These are phyloP conservation scores for Philopotamus ludificatus DNA, from an alignment of 1,140 invertebrate genomes.

Conservation along the genomic window DNA sequence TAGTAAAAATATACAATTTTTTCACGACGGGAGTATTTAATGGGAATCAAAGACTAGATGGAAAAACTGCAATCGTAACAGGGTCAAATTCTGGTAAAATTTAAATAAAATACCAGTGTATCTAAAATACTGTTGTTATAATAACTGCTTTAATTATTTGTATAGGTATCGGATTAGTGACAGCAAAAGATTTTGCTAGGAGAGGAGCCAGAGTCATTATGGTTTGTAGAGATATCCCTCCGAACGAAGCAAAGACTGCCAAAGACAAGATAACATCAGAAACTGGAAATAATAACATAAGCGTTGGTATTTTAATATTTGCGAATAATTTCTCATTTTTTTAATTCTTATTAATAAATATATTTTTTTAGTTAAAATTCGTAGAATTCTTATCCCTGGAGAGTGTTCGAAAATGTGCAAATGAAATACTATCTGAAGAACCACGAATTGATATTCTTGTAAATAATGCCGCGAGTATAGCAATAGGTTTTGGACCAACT, in stretches of 20 bases:
- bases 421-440: conserved; percentile 52
- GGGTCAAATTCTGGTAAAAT: conserved; percentile 36
- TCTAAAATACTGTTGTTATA: neutral
- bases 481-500: conserved; percentile 55
- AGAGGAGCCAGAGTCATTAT: conserved; percentile 74
- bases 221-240: conserved; percentile 69
- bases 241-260: conserved; percentile 57
- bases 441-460: conserved; percentile 64
- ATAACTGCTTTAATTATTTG: neutral
- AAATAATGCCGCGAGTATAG: conserved; percentile 63
- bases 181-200: conserved; percentile 67
- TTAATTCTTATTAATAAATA: neutral
- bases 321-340: neutral
- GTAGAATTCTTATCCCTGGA: conserved; percentile 55
- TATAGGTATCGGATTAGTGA: conserved; percentile 62
- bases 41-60: conserved; percentile 34
- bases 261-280: conserved; percentile 56
- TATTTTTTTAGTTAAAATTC: conserved; percentile 53
- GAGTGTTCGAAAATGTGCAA: conserved; percentile 55
- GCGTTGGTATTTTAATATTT: neutral
- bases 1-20: conserved; percentile 31
- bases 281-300: conserved; percentile 28
- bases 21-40: conserved; percentile 31
- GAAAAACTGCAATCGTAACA: conserved; percentile 38
- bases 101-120: too few species aligned